These are phyloP conservation scores for Liolophura sinensis DNA, from an alignment of 1,140 invertebrate species.

Conservation along the genomic window DNA sequence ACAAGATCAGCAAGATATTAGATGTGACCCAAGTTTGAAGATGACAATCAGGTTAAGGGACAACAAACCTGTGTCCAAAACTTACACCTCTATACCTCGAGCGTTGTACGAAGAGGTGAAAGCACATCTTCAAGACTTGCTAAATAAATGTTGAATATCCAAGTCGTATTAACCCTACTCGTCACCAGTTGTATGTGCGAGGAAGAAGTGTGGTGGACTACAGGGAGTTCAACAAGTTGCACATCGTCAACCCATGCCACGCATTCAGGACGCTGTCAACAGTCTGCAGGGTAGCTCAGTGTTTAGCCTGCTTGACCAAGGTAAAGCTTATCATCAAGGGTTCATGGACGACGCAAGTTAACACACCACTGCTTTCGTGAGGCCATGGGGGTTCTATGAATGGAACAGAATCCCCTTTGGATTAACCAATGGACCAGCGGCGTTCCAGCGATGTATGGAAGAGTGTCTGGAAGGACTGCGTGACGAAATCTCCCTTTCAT, in stretches of 20 bases:
- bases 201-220: slow-evolving; percentile 15
- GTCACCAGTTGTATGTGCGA: slow-evolving; percentile 21
- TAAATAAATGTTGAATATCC: slow-evolving; percentile 11
- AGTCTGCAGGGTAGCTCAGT: slow-evolving; percentile 11
- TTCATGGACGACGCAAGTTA: slow-evolving; percentile 37
- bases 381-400: slow-evolving; percentile 23
- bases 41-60: no score
- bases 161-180: slow-evolving; percentile 11
- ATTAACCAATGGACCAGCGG: slow-evolving; percentile 30
- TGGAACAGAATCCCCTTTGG: slow-evolving; percentile 29
- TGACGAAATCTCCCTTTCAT: slow-evolving; percentile 13
- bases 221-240: slow-evolving; percentile 11
- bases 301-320: slow-evolving; percentile 37
- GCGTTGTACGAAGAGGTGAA: slow-evolving; percentile 25
- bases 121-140: slow-evolving; percentile 16
- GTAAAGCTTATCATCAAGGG: slow-evolving; percentile 53
- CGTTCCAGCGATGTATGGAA: slow-evolving; percentile 40
- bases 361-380: slow-evolving; percentile 26
- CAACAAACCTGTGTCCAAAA: slow-evolving; percentile 15
- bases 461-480: slow-evolving; percentile 20
- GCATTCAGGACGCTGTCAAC: slow-evolving; percentile 23
- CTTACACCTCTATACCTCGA: no score
- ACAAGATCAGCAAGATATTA: no score
- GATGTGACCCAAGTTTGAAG: no score
- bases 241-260: slow-evolving; percentile 10